These are phyloP conservation scores for Sebastolobus altivelis DNA, from an alignment of 2,797 vertebrate genomes.

Conservation along the genomic window DNA sequence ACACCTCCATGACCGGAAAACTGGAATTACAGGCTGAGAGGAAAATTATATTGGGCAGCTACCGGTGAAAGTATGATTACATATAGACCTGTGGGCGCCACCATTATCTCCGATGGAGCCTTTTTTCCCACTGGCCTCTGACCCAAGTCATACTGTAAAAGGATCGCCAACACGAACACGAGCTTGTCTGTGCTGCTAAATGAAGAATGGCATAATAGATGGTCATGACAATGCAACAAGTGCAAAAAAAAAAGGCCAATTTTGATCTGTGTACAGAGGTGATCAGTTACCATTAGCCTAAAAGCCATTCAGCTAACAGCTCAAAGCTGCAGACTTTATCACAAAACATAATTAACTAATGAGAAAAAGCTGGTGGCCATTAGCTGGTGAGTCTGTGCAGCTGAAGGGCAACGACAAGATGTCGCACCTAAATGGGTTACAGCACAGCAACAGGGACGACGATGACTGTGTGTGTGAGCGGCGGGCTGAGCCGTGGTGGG, in stretches of 20 bases:
- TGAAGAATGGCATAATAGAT: constrained; percentile 35
- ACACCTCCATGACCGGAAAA: constrained; percentile 36
- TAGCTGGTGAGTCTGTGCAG: constrained; percentile 54
- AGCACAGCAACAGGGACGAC: constrained; percentile 43
- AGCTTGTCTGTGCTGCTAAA: constrained; percentile 32
- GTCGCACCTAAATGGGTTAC: constrained; percentile 62
- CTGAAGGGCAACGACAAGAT: constrained; percentile 68
- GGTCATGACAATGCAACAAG: constrained; percentile 27
- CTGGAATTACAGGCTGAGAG: constrained; percentile 32
- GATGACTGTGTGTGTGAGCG: not conserved
- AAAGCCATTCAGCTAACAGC: constrained; percentile 57
- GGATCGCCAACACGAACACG: constrained; percentile 30
- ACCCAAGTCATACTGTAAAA: constrained; percentile 21
- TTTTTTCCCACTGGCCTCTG: constrained; percentile 20
- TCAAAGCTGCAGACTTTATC: constrained; percentile 61
- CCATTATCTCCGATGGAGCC: constrained; percentile 43
- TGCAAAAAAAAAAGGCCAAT: constrained; percentile 27
- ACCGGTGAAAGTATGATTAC: constrained; percentile 45
- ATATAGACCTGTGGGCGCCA: constrained; percentile 36
- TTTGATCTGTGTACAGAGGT: constrained; percentile 40
- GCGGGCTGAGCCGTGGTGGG: constrained; percentile 38
- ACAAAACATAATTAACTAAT: constrained; percentile 76
- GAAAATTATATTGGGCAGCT: constrained; percentile 29
- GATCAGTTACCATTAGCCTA: constrained; percentile 59
- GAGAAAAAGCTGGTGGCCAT: constrained; percentile 69